Conservation (phyloP, 2,888 invertebrate species). For the Panzeria rudis region DNA sequence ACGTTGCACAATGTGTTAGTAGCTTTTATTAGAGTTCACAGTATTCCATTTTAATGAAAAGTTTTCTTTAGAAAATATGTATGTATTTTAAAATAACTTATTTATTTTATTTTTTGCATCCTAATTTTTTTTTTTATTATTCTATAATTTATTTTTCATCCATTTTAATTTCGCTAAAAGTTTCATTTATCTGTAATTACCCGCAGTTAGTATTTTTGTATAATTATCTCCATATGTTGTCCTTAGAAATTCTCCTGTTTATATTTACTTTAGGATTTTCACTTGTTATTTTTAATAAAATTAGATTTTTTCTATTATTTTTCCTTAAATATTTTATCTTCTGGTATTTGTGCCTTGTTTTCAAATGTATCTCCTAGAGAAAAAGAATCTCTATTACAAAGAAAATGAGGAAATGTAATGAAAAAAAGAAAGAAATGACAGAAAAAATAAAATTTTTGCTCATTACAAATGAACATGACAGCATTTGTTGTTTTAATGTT, state of each 20-base stretch:
- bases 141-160: background rate
- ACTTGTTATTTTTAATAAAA: constrained; percentile 60
- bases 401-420: constrained; percentile 42
- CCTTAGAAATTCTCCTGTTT: constrained; percentile 37
- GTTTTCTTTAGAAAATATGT: no score
- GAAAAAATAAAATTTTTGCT: constrained; percentile 66
- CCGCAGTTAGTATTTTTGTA: constrained; percentile 56
- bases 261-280: constrained; percentile 33
- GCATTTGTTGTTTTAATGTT: constrained; percentile 55
- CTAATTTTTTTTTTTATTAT: background rate
- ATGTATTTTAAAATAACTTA: background rate
- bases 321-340: constrained; percentile 48
- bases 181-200: constrained; percentile 62
- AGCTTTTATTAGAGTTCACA: no score
- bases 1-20: no score
- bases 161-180: background rate
- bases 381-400: constrained; percentile 47
- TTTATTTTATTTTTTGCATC: background rate
- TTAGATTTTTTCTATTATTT: constrained; percentile 48
- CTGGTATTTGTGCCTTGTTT: constrained; percentile 39
- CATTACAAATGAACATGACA: constrained; percentile 73
- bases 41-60: no score
- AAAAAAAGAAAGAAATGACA: constrained; percentile 19
- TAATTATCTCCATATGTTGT: constrained; percentile 70
- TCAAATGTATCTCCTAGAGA: constrained; percentile 43